A percentile compares a stretch with the other conserved stretches of the same genome.
Conservation (phyloP, 2,113 vertebrate genomes). For the Poecile atricapillus region DNA sequence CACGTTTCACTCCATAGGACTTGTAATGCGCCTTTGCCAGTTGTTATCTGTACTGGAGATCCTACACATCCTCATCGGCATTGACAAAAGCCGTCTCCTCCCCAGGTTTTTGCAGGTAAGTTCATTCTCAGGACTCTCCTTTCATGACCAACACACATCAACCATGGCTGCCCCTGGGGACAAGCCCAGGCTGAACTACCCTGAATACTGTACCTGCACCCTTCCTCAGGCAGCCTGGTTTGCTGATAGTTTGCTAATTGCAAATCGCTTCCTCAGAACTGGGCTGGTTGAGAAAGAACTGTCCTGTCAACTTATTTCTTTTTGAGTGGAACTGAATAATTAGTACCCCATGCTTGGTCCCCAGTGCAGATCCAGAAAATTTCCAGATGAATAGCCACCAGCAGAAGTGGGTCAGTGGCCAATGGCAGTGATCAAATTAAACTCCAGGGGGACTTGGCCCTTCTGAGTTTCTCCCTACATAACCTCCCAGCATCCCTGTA, state of each 20-base stretch:
- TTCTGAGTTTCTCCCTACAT: background rate
- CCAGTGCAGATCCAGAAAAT: background rate
- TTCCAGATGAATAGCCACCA: background rate
- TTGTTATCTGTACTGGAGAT: slow-evolving; percentile 85
- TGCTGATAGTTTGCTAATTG: background rate
- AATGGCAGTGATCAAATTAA: background rate
- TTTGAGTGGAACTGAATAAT: background rate
- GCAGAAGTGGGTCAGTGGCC: background rate
- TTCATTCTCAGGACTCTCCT: background rate
- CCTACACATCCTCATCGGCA: slow-evolving; percentile 83
- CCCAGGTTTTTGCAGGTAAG: slow-evolving; percentile 87
- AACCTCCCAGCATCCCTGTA: background rate
- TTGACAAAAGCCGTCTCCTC: slow-evolving; percentile 80
- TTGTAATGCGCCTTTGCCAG: slow-evolving; percentile 90
- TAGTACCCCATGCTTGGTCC: background rate
- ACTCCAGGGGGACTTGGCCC: background rate
- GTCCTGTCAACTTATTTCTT: background rate
- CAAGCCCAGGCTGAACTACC: background rate
- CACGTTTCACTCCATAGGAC: slow-evolving; percentile 89
- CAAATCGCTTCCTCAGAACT: background rate
- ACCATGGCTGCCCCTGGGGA: background rate
- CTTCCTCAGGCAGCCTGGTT: background rate
- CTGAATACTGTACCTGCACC: background rate
- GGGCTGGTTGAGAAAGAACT: background rate
- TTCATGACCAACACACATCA: background rate